Base-by-base conservation (phyloP, 2,797 vertebrate species). In the Pelobates cultripes region DNA sequence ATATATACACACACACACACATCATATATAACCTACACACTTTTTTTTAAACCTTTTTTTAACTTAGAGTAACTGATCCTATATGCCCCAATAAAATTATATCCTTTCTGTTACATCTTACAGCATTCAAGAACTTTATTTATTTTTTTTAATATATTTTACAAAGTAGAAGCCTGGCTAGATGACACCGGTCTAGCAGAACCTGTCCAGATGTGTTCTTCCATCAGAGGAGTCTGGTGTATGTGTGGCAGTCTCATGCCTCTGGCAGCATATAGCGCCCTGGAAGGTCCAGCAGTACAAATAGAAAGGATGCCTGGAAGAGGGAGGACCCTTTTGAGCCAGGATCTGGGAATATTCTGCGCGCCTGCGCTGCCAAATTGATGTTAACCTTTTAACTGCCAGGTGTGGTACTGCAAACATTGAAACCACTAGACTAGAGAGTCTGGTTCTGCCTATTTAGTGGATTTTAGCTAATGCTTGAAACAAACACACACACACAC, bases 251-350 rank as follows among this genome's bases (percentile, higher is more conserved):
- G 82, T 78, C 77, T 84, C 67, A 64, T 79, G 82, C 77, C 77
- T 42, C 77, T 84, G 77, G 82, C 82, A 75, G 66, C 77, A 75
- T 64, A 55, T 15, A 66, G 68, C 44, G 67, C 78, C 81, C 70
- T 84, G 72, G 77, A 84, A 84, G 82, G 77, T 84, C 77, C 82
- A 84, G 66, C 77, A 79, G 81, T 44, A 75, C 81, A 81, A 81
- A 81, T 70, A 83, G 81, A 79, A 76, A 79, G 71, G 77, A 84
- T 79, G 82, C 72, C 82, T 84, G 82, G 82, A 84, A 84, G 67
- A 63, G 60, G 55, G 72, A 84, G 77, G 77, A 66, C 77, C 53
- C 57, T 41, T 43, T 28, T 42, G 73, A 79, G 77, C 77, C 77
- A 79, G 77, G 47, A 79, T 70, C 72, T 66, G 57, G 71, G 82